Percentiles rank a stretch among this genome's conserved stretches.
Evolutionary conservation across 2,888 invertebrate species (phyloP).

Genomic region (Pachliopta kotzebuea): DNA sequence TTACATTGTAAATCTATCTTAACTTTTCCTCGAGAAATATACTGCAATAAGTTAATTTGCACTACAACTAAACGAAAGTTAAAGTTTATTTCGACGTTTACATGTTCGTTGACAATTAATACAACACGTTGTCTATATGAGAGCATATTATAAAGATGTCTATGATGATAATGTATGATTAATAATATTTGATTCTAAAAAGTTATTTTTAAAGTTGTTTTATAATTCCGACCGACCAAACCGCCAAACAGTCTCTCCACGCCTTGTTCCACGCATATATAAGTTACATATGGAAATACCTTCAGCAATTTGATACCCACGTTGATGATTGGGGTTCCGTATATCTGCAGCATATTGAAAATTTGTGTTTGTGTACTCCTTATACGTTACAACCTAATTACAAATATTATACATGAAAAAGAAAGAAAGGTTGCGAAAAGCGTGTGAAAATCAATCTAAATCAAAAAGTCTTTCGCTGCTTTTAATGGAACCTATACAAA

Average conservation of each 20-base stretch:
- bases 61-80: no score
- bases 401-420: neutral
- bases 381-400: neutral
- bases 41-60: no score
- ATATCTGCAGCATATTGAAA: neutral
- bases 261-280: slow-evolving; percentile 22
- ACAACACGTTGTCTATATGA: neutral
- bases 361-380: neutral
- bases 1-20: no score
- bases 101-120: neutral
- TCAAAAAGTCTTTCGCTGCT: no score
- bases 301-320: slow-evolving; percentile 3
- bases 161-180: no score
- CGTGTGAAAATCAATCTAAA: no score
- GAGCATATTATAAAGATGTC: slow-evolving; percentile 3
- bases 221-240: slow-evolving; percentile 18
- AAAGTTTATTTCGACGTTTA: no score
- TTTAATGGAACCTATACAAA: no score
- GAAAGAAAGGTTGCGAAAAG: no score
- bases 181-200: no score
- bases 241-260: slow-evolving; percentile 28
- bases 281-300: neutral
- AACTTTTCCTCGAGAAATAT: no score
- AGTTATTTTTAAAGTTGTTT: slow-evolving; percentile 11
- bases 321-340: slow-evolving; percentile 23